Base-by-base conservation (phyloP, 2,797 vertebrate species). In the Phaenicophaeus curvirostris region DNA sequence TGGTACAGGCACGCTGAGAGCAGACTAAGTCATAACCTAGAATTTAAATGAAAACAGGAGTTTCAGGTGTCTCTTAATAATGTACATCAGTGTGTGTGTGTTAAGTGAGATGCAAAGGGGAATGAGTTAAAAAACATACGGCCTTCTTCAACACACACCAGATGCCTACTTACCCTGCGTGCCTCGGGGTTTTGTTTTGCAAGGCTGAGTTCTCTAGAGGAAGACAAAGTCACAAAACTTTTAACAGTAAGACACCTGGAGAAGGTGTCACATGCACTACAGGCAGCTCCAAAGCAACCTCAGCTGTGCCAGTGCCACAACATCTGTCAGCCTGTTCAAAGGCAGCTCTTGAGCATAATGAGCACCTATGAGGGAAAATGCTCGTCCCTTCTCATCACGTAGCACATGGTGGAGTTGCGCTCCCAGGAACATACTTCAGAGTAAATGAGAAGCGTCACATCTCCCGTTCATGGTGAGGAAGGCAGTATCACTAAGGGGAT, bases 131-230 rank as follows among this genome's bases (percentile, higher is more conserved):
- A 90, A 72, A 78, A 48, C 11, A 33, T 0, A 1, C 0, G 5
- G 24, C 33, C 67, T 67, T 73, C 72, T 50, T 68, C 58, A 75
- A n/a, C 31, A 73, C 33, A 15, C 28, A 58, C 28, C 51, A n/a
- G 24, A n/a, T 54, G 53, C 30, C 59, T 39, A 23, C 31, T 53
- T 46, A 54, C 21, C 19, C 1, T 1, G 12, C 0, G 0, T 42
- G n/a, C 62, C 74, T 20, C 3, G 13, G 10, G n/a, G 31, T 14
- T 73, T 68, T 89, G 48, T 53, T 92, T 33, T 57, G 65, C 31
- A 62, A 69, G 35, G n/a, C 11, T 9, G 18, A 68, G 50, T 14
- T 87, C 55, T 65, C 86, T 18, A 82, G 71, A 76, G 44, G 48
- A 78, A 58, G 44, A 37, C 6, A 12, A 75, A 84, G 28, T 6